Conservation (phyloP, 2,888 invertebrate species). For the Caenorhabditis afra region DNA sequence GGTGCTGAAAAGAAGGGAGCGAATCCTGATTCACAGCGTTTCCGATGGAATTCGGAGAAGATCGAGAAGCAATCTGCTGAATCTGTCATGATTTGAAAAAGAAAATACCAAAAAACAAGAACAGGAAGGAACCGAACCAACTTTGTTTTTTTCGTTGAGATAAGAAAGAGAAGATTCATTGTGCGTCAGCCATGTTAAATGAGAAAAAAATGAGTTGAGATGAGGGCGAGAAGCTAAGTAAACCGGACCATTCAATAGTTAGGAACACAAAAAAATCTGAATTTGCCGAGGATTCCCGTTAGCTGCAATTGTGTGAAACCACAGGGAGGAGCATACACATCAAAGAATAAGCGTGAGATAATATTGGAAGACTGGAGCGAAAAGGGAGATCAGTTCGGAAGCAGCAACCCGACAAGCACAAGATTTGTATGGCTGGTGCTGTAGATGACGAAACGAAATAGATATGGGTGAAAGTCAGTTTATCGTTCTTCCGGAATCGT, state of each 20-base stretch:
- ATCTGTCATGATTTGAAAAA: slow-evolving; percentile 4
- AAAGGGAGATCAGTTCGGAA: slow-evolving; percentile 27
- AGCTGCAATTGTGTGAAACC: slow-evolving; percentile 20
- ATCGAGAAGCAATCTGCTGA: not conserved
- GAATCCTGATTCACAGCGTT: slow-evolving; percentile 7
- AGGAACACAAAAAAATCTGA: not conserved
- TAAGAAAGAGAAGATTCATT: too few species aligned
- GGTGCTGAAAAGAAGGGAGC: not conserved
- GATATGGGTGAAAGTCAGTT: too few species aligned
- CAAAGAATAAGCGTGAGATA: slow-evolving; percentile 16
- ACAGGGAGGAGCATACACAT: slow-evolving; percentile 35
- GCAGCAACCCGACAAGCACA: slow-evolving; percentile 23
- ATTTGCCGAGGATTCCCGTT: slow-evolving; percentile 24
- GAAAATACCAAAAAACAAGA: not conserved
- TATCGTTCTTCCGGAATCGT: slow-evolving; percentile 45
- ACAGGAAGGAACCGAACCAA: too few species aligned
- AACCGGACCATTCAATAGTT: too few species aligned
- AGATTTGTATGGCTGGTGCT: slow-evolving; percentile 25
- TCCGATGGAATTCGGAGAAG: not conserved
- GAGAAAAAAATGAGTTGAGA: too few species aligned
- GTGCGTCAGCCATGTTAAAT: too few species aligned
- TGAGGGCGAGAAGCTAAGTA: too few species aligned
- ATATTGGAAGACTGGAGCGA: not conserved
- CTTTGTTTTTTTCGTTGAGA: too few species aligned
- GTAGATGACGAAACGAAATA: not conserved